These are phyloP conservation scores for Parnassius orleans DNA, from an alignment of 2,888 invertebrate species.

Conservation along the genomic window DNA sequence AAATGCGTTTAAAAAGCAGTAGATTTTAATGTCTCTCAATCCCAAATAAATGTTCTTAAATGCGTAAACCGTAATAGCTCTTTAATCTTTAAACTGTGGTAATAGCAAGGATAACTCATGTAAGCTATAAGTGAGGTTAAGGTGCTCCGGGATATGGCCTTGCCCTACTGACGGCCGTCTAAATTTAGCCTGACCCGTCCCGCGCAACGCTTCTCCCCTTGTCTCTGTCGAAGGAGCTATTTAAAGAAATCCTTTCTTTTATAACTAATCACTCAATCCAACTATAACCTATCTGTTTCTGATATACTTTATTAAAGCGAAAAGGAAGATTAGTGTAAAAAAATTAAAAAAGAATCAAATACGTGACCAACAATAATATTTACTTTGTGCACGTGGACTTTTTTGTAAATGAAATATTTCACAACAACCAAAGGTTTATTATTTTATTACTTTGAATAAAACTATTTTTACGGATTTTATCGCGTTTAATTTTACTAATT, in stretches of 20 bases:
- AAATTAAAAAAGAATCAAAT: background rate
- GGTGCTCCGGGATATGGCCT: constrained; percentile 62
- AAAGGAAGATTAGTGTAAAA: background rate
- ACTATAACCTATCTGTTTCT: background rate
- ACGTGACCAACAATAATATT: background rate
- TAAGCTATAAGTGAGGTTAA: constrained; percentile 42
- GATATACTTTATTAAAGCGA: background rate
- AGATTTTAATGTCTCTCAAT: too few species aligned
- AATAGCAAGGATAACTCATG: constrained; percentile 57
- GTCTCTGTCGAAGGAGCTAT: constrained; percentile 66
- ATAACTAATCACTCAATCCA: background rate
- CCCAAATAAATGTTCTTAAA: constrained; percentile 46
- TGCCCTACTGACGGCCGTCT: constrained; percentile 71
- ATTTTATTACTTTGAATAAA: too few species aligned
- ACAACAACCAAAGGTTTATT: too few species aligned
- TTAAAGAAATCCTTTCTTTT: constrained; percentile 48
- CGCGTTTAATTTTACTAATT: too few species aligned
- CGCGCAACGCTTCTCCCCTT: constrained; percentile 38
- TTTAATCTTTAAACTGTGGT: too few species aligned
- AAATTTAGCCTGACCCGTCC: constrained; percentile 60
- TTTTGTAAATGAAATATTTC: too few species aligned
- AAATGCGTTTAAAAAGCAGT: too few species aligned
- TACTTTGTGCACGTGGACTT: too few species aligned
- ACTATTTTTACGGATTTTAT: too few species aligned
- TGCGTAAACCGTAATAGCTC: constrained; percentile 57